Conservation (phyloP, 2,113 vertebrate genomes). For the Emydura subglobosa region DNA sequence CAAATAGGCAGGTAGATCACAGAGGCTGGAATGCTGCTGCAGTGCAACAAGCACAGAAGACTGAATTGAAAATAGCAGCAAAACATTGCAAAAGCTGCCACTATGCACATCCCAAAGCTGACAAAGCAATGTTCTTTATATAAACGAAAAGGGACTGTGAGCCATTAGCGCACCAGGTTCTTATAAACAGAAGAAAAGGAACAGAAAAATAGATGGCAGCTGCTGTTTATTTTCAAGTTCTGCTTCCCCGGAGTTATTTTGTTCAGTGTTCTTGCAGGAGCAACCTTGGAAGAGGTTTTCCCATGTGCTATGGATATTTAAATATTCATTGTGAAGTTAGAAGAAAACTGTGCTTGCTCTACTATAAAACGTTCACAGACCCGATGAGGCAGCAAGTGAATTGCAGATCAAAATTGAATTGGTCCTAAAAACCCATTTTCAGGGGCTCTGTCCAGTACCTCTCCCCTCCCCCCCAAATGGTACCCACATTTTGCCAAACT, state of each 20-base stretch:
- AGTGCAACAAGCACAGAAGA: background rate
- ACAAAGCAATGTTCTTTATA: background rate
- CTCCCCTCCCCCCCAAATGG: background rate
- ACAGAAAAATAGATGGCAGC: conserved; percentile 34
- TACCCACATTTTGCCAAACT: background rate
- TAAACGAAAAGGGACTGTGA: background rate
- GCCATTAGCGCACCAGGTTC: background rate
- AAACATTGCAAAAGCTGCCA: background rate
- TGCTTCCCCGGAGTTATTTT: conserved; percentile 50
- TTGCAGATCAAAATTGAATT: conserved; percentile 38
- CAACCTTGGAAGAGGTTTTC: conserved; percentile 62
- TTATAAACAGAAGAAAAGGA: background rate
- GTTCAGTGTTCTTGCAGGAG: conserved; percentile 29
- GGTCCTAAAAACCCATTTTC: background rate
- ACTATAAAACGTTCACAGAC: background rate
- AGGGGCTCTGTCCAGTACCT: background rate
- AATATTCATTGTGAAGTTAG: conserved; percentile 8
- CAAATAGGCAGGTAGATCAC: background rate
- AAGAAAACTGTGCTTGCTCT: conserved; percentile 47
- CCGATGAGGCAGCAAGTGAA: conserved; percentile 10
- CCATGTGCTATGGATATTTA: conserved; percentile 44
- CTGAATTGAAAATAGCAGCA: background rate
- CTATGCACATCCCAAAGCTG: background rate
- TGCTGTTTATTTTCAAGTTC: conserved; percentile 54
- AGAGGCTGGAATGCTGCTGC: background rate